Base-by-base conservation (phyloP, 2,888 invertebrate genomes). In the Noctua fimbriata region DNA sequence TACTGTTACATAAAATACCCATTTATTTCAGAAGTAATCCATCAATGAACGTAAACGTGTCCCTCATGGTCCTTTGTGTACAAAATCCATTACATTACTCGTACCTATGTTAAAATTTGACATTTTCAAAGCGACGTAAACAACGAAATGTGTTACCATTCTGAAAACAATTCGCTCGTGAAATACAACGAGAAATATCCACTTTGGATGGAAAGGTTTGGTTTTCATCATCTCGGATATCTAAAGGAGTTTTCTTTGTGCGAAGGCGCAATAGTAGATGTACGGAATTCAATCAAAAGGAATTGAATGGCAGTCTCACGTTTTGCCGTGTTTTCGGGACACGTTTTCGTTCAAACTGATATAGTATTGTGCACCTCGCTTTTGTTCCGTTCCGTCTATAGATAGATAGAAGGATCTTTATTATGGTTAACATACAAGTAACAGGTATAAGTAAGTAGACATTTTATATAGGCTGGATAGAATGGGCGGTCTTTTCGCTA, bases 211-310 rank as follows among this genome's bases (percentile, higher is more conserved):
- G 75, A 76, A 85, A 85, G 79, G 81, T 84, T 80, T 81, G 73
- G 79, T 81, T 87, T 81, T 74, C 83, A 87, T 80, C 81, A 88
- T 81, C 67, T 78, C 66, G 66, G 71, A 82, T 82, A 84, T 78
- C 76, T 78, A 71, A 86, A 86, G 82, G 80, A 73, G 76, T 81
- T 88, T 85, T 78, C 87, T 83, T 82, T 85, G 85, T 87, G 76
- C 69, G 32, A n/a, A 69, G 65, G 69, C 69, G 80, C 83, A 81
- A 87, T 81, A 73, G 71, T 71, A 74, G 66, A 84, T 78, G 76
- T 85, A 76, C 69, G 66, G 69, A 87, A 87, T 88, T 88, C 82
- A 87, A 88, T 88, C 82, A 87, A 87, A 82, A 65, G 74, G 75
- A 81, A 87, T 85, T 81, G 79, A 83, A 84, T 82, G 70, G 73